These are phyloP conservation scores for Holothuria glaberrima DNA, from an alignment of 35 echinoderm and acorn worm genomes.

Conservation along the genomic window DNA sequence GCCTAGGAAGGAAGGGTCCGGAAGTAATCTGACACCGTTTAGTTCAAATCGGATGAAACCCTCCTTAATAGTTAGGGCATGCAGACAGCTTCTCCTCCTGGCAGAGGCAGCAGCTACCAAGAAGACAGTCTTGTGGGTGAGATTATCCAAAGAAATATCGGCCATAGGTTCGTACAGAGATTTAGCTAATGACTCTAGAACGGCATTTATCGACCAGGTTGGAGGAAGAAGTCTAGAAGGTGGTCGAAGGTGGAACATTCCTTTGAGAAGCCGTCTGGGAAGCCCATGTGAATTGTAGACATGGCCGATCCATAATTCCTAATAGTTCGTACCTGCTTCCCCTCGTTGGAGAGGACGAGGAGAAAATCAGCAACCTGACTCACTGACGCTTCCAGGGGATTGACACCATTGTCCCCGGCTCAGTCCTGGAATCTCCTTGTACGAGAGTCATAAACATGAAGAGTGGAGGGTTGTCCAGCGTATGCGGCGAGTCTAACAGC, in stretches of 20 bases:
- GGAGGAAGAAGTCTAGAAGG: neutral
- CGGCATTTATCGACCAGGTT: neutral
- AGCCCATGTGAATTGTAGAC: neutral
- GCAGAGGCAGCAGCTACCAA: neutral
- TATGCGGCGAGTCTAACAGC: neutral
- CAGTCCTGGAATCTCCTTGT: neutral
- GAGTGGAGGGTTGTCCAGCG: neutral
- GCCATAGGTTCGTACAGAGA: neutral
- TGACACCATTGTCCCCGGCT: too few relatives aligned
- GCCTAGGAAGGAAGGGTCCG: too few relatives aligned
- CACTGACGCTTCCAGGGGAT: neutral
- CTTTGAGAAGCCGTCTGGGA: neutral
- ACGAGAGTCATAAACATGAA: neutral
- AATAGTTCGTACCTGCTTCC: neutral
- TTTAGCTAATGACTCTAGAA: neutral
- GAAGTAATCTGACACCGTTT: too few relatives aligned
- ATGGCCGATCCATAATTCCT: neutral
- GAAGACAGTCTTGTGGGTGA: neutral
- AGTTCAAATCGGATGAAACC: neutral
- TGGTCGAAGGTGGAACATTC: neutral
- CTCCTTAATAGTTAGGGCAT: neutral
- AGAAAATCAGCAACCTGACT: neutral
- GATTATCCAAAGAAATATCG: neutral
- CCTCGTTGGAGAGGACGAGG: neutral
- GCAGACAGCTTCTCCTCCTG: neutral